Percentiles rank a stretch among this genome's conserved stretches.
These are phyloP conservation scores for Drosophila kanekoi DNA, from an alignment of 2,888 invertebrate species.

Conservation along the genomic window DNA sequence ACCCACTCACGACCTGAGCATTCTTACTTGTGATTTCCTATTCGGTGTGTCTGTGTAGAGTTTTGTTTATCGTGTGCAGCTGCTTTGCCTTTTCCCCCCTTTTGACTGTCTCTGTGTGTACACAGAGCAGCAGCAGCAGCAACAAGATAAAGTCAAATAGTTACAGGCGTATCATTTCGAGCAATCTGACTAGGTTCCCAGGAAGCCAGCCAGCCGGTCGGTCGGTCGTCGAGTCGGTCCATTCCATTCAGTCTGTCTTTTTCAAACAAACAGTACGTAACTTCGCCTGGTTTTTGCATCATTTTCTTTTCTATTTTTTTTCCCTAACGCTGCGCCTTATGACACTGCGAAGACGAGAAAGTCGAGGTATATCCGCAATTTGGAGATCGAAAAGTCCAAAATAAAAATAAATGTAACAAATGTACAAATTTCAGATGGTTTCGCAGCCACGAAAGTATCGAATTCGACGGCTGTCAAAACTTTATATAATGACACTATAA, in stretches of 20 bases:
- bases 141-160: slow-evolving; percentile 75
- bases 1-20: too few relatives aligned
- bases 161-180: slow-evolving; percentile 71
- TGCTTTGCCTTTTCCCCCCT: slow-evolving; percentile 20
- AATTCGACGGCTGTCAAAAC: too few relatives aligned
- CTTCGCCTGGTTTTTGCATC: slow-evolving; percentile 21
- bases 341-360: slow-evolving; percentile 16
- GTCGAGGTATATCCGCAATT: neutral
- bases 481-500: too few relatives aligned
- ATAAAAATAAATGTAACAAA: slow-evolving; percentile 7
- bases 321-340: slow-evolving; percentile 32
- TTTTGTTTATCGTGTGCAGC: slow-evolving; percentile 47
- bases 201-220: slow-evolving; percentile 31
- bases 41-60: slow-evolving; percentile 14
- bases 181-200: slow-evolving; percentile 54
- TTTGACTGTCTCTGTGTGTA: slow-evolving; percentile 48
- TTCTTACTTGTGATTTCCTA: slow-evolving; percentile 4
- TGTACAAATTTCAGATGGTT: too few relatives aligned
- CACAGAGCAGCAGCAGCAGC: slow-evolving; percentile 41
- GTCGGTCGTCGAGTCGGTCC: slow-evolving; percentile 19
- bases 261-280: slow-evolving; percentile 26
- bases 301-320: slow-evolving; percentile 8
- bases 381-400: slow-evolving; percentile 9
- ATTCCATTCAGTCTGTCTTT: slow-evolving; percentile 35
- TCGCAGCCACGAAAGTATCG: too few relatives aligned